Percentiles rank a stretch among this genome's conserved stretches.
Conservation (phyloP, 2,113 vertebrate genomes). For the Cervus canadensis region DNA sequence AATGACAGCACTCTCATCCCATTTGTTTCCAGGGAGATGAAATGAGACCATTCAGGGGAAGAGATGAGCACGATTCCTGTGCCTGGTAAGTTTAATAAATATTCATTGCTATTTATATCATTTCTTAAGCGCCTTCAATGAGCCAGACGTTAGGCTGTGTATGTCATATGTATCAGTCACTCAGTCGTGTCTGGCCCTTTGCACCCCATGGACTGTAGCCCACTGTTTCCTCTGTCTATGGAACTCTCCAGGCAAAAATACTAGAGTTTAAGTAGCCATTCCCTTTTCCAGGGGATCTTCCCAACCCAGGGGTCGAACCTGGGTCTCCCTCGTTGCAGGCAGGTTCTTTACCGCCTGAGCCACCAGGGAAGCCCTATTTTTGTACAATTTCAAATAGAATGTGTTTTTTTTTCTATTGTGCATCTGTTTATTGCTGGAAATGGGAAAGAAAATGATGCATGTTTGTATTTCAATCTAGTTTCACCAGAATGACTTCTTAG, state of each 20-base stretch:
- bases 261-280: background rate
- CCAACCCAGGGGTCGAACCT: background rate
- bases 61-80: background rate
- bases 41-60: background rate
- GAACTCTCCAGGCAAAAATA: background rate
- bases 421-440: background rate
- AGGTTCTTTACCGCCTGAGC: background rate
- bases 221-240: background rate
- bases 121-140: background rate
- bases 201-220: background rate
- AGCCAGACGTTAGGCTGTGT: background rate
- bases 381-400: background rate
- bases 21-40: background rate
- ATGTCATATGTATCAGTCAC: background rate
- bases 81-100: background rate
- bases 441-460: background rate
- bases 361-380: background rate
- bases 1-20: background rate
- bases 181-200: background rate
- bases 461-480: background rate
- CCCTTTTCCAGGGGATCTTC: background rate
- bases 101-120: background rate
- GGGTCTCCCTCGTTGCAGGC: background rate
- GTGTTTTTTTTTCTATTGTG: background rate
- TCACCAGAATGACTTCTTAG: background rate